Conservation (phyloP, 2,113 vertebrate genomes). For the Hiodon tergisus region DNA sequence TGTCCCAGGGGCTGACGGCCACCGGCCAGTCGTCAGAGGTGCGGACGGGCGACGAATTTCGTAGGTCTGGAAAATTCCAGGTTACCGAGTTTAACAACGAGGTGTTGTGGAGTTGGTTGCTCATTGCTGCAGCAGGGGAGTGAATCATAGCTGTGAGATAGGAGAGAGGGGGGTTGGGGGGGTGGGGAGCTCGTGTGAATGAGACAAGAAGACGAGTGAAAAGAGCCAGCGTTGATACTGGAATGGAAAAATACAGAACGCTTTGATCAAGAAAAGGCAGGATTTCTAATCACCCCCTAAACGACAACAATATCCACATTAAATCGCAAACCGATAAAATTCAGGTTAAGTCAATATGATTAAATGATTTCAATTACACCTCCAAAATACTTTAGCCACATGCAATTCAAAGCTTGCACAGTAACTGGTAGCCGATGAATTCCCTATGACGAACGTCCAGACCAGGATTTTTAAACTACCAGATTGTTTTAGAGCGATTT, state of each 20-base stretch:
- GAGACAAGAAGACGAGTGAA: slow-evolving; percentile 2
- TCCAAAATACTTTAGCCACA: slow-evolving; percentile 5
- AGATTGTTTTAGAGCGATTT: not conserved
- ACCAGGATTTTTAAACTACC: not conserved
- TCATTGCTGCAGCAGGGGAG: slow-evolving; percentile 63
- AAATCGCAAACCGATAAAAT: too few relatives aligned
- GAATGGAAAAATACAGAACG: slow-evolving; percentile 20
- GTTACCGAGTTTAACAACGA: slow-evolving; percentile 53
- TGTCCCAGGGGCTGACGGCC: slow-evolving; percentile 78
- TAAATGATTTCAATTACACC: not conserved
- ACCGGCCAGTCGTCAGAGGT: slow-evolving; percentile 40
- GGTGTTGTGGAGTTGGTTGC: slow-evolving; percentile 39
- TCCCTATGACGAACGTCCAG: not conserved
- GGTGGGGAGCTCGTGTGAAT: slow-evolving; percentile 9
- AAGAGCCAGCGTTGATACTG: slow-evolving; percentile 8
- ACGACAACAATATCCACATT: not conserved
- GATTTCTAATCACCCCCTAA: not conserved
- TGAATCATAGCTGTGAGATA: slow-evolving; percentile 68
- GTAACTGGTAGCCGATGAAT: not conserved
- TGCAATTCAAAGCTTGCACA: not conserved
- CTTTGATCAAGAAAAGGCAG: not conserved
- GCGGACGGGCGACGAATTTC: slow-evolving; percentile 49
- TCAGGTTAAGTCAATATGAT: too few relatives aligned
- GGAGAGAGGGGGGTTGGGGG: slow-evolving; percentile 7
- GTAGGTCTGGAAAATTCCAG: slow-evolving; percentile 52